These are phyloP conservation scores for Zelleria hepariella DNA, from an alignment of 2,888 invertebrate genomes.

Conservation along the genomic window DNA sequence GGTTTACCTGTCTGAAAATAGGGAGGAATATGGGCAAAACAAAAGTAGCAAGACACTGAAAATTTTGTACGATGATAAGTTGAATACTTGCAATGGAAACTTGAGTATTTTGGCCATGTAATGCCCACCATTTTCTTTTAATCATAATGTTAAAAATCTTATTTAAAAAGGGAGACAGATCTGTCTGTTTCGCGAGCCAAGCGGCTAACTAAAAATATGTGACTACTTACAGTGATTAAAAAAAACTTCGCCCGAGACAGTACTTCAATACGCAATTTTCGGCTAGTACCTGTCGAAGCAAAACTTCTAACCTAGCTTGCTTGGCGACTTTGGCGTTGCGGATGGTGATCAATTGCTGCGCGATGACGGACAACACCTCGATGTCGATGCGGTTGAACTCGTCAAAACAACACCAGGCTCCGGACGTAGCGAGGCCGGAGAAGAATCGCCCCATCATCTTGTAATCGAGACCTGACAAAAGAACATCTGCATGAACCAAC, in stretches of 20 bases:
- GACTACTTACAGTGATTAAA: background rate
- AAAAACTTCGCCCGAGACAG: background rate
- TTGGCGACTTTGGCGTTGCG: constrained; percentile 85
- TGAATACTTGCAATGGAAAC: no score
- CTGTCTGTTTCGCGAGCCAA: no score
- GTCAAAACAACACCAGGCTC: constrained; percentile 94
- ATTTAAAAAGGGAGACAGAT: no score
- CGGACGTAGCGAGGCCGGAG: constrained; percentile 89
- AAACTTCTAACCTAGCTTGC: constrained; percentile 38
- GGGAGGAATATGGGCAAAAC: no score
- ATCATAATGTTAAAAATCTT: no score
- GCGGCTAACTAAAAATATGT: no score
- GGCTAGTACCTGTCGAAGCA: background rate
- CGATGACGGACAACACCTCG: constrained; percentile 90
- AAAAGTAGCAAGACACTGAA: no score
- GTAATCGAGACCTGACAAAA: constrained; percentile 62
- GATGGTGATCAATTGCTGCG: constrained; percentile 90
- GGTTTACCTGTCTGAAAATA: no score
- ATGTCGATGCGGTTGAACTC: constrained; percentile 94
- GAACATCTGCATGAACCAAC: constrained; percentile 52
- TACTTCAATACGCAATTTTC: background rate
- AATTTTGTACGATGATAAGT: no score
- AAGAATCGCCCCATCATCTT: constrained; percentile 94
- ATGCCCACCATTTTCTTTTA: no score
- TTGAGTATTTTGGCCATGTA: no score